phyloP scores from a whole-genome alignment of 2,888 invertebrate genomes.

The Xanthostigma xanthostigma region DNA sequence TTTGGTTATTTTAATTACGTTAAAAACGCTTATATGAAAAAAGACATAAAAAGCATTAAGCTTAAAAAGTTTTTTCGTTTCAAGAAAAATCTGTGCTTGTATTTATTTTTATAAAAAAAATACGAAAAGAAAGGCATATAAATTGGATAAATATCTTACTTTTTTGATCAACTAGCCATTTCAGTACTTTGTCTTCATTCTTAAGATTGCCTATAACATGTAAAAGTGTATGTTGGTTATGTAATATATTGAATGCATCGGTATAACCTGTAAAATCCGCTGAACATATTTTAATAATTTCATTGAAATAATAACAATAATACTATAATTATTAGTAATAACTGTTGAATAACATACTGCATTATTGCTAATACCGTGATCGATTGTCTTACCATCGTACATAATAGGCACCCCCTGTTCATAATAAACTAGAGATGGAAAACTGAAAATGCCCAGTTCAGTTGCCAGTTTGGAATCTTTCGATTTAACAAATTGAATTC shows the following conservation, averaged over 20 bases:
- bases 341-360: neutral
- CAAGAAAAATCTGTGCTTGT: constrained; percentile 11
- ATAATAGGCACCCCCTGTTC: constrained; percentile 88
- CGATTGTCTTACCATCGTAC: constrained; percentile 69
- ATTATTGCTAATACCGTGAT: neutral
- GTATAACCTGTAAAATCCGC: too few relatives aligned
- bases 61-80: neutral
- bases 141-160: constrained; percentile 63
- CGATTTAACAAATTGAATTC: constrained; percentile 87
- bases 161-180: constrained; percentile 92
- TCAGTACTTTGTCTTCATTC: constrained; percentile 88
- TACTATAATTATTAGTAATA: neutral
- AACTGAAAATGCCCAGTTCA: constrained; percentile 82
- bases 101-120: constrained; percentile 14
- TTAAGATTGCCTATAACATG: constrained; percentile 77
- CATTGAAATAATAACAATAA: too few relatives aligned
- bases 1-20: too few relatives aligned
- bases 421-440: constrained; percentile 84
- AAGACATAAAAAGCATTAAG: constrained; percentile 6
- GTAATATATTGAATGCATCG: too few relatives aligned
- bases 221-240: neutral
- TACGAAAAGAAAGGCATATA: constrained; percentile 11
- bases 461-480: constrained; percentile 79
- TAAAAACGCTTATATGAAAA: constrained; percentile 2
- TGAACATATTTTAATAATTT: too few relatives aligned